phyloP scores from a whole-genome alignment of 2,113 vertebrate genomes.

The Scartelaos histophorus region DNA sequence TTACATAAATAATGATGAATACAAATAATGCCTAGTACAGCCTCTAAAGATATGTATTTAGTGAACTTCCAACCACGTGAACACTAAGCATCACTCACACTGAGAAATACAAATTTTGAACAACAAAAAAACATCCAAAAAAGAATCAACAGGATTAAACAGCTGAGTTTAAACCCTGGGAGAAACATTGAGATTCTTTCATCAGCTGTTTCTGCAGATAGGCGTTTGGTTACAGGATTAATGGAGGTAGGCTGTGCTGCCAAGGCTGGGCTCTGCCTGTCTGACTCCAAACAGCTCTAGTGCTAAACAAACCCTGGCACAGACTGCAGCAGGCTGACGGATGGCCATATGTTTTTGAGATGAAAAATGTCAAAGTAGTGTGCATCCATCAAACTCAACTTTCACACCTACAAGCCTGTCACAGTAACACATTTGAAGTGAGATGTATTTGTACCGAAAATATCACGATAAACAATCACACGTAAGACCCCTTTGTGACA shows the following conservation, averaged over 20 bases:
- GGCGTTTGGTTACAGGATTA: conserved; percentile 55
- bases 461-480: neutral
- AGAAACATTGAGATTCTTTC: conserved; percentile 48
- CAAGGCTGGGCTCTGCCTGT: conserved; percentile 37
- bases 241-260: conserved; percentile 40
- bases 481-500: neutral
- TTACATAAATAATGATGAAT: no score
- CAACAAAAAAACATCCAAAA: conserved; percentile 28
- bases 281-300: conserved; percentile 47
- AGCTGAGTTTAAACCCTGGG: conserved; percentile 36
- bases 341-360: conserved; percentile 32
- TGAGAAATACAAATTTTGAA: conserved; percentile 5
- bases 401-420: conserved; percentile 4
- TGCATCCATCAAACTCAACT: conserved; percentile 12
- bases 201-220: conserved; percentile 56
- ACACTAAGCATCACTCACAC: neutral
- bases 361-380: conserved; percentile 30
- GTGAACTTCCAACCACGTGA: no score
- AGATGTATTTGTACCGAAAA: neutral
- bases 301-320: conserved; percentile 23
- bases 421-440: neutral
- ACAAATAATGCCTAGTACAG: no score
- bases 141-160: conserved; percentile 38
- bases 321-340: conserved; percentile 33
- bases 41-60: no score